phyloP scores from a whole-genome alignment of 2,113 vertebrate species.

The Plectropomus leopardus region DNA sequence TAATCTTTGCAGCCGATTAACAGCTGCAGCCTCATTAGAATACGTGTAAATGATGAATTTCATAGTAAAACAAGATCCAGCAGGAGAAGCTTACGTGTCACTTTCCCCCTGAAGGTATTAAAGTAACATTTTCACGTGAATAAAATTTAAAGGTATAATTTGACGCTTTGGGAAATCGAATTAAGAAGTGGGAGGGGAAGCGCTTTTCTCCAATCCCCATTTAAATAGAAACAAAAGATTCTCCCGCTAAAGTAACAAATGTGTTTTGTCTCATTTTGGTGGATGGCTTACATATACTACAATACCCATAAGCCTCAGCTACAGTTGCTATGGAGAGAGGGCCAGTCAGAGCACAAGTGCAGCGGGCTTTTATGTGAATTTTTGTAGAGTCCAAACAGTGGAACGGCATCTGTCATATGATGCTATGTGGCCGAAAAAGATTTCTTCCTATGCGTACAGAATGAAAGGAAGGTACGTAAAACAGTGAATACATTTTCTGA shows the following conservation, averaged over 20 bases:
- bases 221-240: neutral
- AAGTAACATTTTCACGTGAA: neutral
- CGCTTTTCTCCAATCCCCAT: too few species aligned
- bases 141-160: too few species aligned
- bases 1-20: neutral
- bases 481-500: too few species aligned
- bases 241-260: too few species aligned
- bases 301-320: neutral
- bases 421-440: too few species aligned
- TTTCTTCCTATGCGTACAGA: too few species aligned
- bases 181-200: neutral
- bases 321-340: neutral
- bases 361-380: too few species aligned
- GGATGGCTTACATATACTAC: neutral
- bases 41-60: slow-evolving; percentile 17
- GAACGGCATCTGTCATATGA: too few species aligned
- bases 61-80: neutral
- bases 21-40: slow-evolving; percentile 15
- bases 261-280: neutral
- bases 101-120: neutral
- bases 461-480: too few species aligned
- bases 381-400: too few species aligned
- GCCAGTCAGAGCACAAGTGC: too few species aligned
- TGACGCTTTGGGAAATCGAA: neutral
- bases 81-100: neutral